A percentile compares a stretch with the other conserved stretches of the same genome.
These are phyloP conservation scores for Loxodonta africana DNA, from an alignment of 2,113 vertebrate species.

Conservation along the genomic window DNA sequence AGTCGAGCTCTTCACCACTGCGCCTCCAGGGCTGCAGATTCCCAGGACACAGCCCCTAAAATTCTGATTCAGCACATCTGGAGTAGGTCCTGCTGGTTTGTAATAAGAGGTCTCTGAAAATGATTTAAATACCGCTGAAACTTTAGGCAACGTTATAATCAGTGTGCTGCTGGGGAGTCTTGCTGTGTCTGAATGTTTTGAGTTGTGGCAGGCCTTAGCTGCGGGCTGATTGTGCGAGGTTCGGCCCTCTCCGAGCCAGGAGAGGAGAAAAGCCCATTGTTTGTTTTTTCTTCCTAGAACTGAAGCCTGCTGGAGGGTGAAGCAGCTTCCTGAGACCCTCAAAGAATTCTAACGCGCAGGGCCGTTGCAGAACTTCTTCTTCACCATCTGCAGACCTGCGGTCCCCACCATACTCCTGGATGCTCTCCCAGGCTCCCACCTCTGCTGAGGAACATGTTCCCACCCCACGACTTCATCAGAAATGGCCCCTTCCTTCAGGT, in stretches of 20 bases:
- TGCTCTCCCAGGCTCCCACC: neutral
- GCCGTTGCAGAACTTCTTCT: neutral
- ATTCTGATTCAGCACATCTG: neutral
- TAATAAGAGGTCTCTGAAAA: conserved; percentile 33
- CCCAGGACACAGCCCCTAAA: neutral
- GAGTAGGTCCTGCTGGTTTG: neutral
- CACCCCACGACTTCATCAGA: conserved; percentile 51
- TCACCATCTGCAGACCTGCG: neutral
- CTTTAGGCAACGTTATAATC: neutral
- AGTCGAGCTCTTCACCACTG: neutral
- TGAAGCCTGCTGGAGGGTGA: conserved; percentile 10
- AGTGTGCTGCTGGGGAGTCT: neutral
- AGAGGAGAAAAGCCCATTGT: neutral
- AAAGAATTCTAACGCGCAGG: neutral
- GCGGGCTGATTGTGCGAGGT: neutral
- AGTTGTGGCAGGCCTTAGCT: neutral
- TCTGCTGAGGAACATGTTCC: conserved; percentile 51
- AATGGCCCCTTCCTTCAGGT: neutral
- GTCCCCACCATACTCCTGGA: neutral
- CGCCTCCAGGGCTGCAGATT: neutral
- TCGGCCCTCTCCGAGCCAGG: neutral
- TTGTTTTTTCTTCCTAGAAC: neutral
- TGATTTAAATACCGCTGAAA: neutral
- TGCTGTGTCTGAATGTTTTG: neutral
- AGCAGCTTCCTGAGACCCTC: neutral